Evolutionary conservation across 2,888 invertebrate species (phyloP), one percentile per base, ranked within the genome.

Genomic region (Caenorhabditis sp.): DNA sequence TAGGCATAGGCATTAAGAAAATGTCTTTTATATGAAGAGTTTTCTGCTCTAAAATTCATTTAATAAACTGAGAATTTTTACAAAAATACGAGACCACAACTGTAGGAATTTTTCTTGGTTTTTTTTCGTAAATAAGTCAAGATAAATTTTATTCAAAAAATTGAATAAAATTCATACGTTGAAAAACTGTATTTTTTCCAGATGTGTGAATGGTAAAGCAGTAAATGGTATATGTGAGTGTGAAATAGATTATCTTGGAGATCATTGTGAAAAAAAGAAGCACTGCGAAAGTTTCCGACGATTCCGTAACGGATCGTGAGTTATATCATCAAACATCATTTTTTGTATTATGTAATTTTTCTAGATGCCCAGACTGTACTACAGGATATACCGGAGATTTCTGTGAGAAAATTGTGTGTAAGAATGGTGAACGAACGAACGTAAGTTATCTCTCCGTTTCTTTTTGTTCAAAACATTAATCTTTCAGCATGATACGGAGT

Each of bases 181-280:
- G n/a, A n/a, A n/a, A n/a, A n/a, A n/a, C n/a, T n/a, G n/a, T n/a
- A n/a, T n/a, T n/a, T n/a, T 36, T 23, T 80, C 43, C 67, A 85
- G 85, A 23, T 85, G 85, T 63, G 74, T 78, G 1, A 78, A 85
- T 59, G 85, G 85, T 2, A 71, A 74, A 50, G 70, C 76, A 21
- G 76, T 74, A 1, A 76, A 77, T 21, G 82, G 81, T 8, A 73
- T 57, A 27, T 85, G 85, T 54, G 63, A 75, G 25, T 85, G 85
- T 60, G 78, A 84, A 20, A 70, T 76, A 14, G 84, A 83, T 59
- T 85, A 58, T 60, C 77, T 82, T 14, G 85, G 85, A 4, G 79
- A 75, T 8, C 80, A 83, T 59, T 85, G 85, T 25, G 84, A 85
- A 63, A 80, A 78, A 56, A 71, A 78, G 70, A 83, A 78, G 54